Evolutionary conservation across 2,888 invertebrate species (phyloP).

Genomic region (Scrobipalpa atriplicella): DNA sequence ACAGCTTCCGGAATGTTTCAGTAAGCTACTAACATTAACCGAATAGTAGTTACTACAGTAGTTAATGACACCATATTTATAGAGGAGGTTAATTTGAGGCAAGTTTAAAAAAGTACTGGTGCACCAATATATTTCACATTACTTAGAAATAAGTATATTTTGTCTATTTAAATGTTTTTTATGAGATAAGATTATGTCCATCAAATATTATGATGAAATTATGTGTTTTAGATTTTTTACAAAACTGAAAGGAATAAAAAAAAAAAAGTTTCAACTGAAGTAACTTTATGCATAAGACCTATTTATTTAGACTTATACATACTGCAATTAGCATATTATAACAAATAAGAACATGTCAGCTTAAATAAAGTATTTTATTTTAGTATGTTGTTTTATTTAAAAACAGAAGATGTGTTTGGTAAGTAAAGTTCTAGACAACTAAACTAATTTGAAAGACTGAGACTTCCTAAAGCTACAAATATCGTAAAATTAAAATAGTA

Average conservation of each 20-base stretch:
- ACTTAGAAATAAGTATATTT: slow-evolving; percentile 24
- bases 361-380: slow-evolving; percentile 81
- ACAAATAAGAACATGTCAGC: slow-evolving; percentile 70
- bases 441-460: not conserved
- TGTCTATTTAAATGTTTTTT: slow-evolving; percentile 24
- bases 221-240: slow-evolving; percentile 27
- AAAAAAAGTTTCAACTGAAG: slow-evolving; percentile 33
- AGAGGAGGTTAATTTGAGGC: not conserved
- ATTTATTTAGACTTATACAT: slow-evolving; percentile 67
- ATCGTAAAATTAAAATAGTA: no score
- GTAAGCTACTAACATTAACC: slow-evolving; percentile 78
- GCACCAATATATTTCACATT: slow-evolving; percentile 39
- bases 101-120: slow-evolving; percentile 36
- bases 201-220: slow-evolving; percentile 19
- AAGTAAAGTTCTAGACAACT: not conserved
- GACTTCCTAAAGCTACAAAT: not conserved
- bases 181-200: slow-evolving; percentile 17
- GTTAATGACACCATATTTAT: not conserved
- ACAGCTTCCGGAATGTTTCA: slow-evolving; percentile 82
- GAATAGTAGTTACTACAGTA: slow-evolving; percentile 43
- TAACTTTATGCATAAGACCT: slow-evolving; percentile 63
- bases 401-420: not conserved
- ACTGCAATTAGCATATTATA: slow-evolving; percentile 60
- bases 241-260: slow-evolving; percentile 17
- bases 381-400: slow-evolving; percentile 48